Conservation (phyloP, 1,140 invertebrate species). For the Mamestra configurata region DNA sequence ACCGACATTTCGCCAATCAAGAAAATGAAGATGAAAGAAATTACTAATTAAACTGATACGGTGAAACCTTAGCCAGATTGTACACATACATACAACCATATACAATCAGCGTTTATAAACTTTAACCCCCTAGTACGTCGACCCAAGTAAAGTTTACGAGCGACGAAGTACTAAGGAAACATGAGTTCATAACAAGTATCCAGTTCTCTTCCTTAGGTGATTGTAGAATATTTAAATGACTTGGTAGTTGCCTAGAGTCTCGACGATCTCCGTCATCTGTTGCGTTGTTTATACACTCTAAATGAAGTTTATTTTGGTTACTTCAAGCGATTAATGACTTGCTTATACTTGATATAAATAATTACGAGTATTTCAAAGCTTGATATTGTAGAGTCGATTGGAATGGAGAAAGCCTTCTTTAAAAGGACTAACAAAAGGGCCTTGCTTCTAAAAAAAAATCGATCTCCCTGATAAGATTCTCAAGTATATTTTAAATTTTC, state of each 20-base stretch:
- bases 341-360: neutral
- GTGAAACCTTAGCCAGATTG: too few species aligned
- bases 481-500: too few species aligned
- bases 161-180: constrained; percentile 32
- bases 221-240: constrained; percentile 42
- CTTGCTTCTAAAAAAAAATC: too few species aligned
- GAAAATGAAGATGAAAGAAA: too few species aligned
- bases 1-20: too few species aligned
- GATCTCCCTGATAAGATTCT: too few species aligned
- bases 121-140: neutral
- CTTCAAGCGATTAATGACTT: neutral
- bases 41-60: too few species aligned
- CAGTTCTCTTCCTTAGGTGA: constrained; percentile 1
- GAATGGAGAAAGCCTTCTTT: too few species aligned
- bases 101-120: neutral
- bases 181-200: constrained; percentile 37
- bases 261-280: constrained; percentile 31
- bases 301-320: neutral
- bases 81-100: too few species aligned
- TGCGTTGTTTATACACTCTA: neutral
- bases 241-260: neutral
- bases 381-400: too few species aligned
- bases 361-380: too few species aligned
- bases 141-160: constrained; percentile 24
- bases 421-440: too few species aligned